A percentile compares a stretch with the other conserved stretches of the same genome.
phyloP scores from a whole-genome alignment of 2,113 vertebrate genomes.

The Corydoras maculifer region DNA sequence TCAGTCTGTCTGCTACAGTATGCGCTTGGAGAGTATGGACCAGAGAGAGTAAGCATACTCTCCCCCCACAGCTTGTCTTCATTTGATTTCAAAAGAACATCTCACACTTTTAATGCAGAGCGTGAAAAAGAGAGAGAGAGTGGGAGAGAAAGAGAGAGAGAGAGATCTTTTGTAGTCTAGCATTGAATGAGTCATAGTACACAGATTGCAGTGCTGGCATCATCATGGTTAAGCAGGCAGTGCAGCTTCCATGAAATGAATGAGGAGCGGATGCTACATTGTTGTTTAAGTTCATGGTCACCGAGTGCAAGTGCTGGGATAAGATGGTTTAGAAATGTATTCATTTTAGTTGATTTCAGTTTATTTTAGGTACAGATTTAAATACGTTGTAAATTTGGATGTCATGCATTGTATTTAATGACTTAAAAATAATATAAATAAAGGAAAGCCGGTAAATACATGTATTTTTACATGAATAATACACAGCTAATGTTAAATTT shows the following conservation, averaged over 20 bases:
- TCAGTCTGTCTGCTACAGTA: slow-evolving; percentile 24
- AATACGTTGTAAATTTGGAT: no score
- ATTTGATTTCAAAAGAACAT: slow-evolving; percentile 51
- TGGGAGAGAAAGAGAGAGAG: slow-evolving; percentile 22
- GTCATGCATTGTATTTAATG: no score
- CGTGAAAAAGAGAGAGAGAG: slow-evolving; percentile 11
- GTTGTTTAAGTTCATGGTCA: slow-evolving; percentile 3
- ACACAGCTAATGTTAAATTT: no score
- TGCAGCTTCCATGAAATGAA: slow-evolving; percentile 18
- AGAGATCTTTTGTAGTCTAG: slow-evolving; percentile 42
- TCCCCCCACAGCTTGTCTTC: slow-evolving; percentile 57
- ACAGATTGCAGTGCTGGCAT: slow-evolving; percentile 32
- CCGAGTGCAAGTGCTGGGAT: not conserved
- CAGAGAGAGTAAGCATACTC: slow-evolving; percentile 67
- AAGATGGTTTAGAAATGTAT: not conserved
- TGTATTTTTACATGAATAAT: no score
- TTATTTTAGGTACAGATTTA: no score
- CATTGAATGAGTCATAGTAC: slow-evolving; percentile 34
- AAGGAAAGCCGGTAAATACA: not conserved
- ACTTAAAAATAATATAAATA: not conserved
- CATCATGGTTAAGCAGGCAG: slow-evolving; percentile 10
- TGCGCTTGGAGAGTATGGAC: slow-evolving; percentile 70
- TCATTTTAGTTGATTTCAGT: not conserved
- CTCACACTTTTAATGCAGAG: slow-evolving; percentile 21
- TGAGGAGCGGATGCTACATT: slow-evolving; percentile 1